Percentiles rank a stretch among this genome's conserved stretches.
phyloP scores from a whole-genome alignment of 2,888 invertebrate genomes.

The Abrostola triplasia region DNA sequence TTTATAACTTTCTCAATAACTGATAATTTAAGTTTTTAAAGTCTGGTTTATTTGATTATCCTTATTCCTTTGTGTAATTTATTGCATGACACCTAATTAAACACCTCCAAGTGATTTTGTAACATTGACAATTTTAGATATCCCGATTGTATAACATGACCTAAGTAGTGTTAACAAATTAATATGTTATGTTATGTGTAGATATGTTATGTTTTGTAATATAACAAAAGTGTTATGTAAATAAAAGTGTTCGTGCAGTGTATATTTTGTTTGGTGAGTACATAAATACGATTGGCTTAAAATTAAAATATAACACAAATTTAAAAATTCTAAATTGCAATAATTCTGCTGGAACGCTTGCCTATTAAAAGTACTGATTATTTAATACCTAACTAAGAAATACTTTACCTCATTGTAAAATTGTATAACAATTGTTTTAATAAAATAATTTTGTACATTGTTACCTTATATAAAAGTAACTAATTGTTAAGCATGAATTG shows the following conservation, averaged over 20 bases:
- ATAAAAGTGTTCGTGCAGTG: constrained; percentile 53
- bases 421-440: constrained; percentile 8
- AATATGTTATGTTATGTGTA: constrained; percentile 28
- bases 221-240: constrained; percentile 29
- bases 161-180: constrained; percentile 14
- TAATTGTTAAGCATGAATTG: constrained; percentile 26
- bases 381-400: constrained; percentile 39
- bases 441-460: constrained; percentile 14
- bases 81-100: constrained; percentile 23
- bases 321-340: constrained; percentile 44
- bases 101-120: constrained; percentile 29
- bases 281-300: constrained; percentile 45
- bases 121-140: constrained; percentile 9
- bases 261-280: constrained; percentile 56
- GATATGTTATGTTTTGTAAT: constrained; percentile 11
- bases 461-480: constrained; percentile 2
- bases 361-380: constrained; percentile 58
- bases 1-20: constrained; percentile 7
- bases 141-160: constrained; percentile 1
- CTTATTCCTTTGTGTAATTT: constrained; percentile 23
- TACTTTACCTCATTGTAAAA: constrained; percentile 18
- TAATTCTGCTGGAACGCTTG: constrained; percentile 50
- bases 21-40: constrained; percentile 6
- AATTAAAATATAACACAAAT: constrained; percentile 32
- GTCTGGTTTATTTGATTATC: constrained; percentile 32